Evolutionary conservation across 2,888 invertebrate species (phyloP).

Genomic region (Drosophila demipolita): DNA sequence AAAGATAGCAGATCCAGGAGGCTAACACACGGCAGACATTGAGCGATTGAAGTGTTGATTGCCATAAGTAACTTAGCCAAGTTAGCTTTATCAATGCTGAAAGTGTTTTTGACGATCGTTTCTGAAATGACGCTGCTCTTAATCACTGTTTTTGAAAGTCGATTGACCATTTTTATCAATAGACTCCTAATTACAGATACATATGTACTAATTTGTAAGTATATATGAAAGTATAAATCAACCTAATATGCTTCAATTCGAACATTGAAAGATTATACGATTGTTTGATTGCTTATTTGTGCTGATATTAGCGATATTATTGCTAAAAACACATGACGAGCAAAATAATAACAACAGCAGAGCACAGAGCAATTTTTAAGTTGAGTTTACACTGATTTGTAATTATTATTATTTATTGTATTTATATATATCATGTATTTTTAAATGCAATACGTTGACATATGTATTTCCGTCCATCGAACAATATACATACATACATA

Average conservation of each 20-base stretch:
- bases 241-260: not conserved
- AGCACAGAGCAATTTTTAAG: conserved; percentile 36
- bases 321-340: conserved; percentile 55
- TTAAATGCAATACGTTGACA: not conserved
- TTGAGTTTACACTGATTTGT: conserved; percentile 51
- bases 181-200: conserved; percentile 6
- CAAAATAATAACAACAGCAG: not conserved
- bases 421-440: not conserved
- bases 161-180: conserved; percentile 8
- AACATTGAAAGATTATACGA: conserved; percentile 1
- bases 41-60: conserved; percentile 37
- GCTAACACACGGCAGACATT: conserved; percentile 38
- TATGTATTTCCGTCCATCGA: not conserved
- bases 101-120: conserved; percentile 24
- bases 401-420: conserved; percentile 43
- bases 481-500: not conserved
- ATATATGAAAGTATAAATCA: not conserved
- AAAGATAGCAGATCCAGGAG: conserved; percentile 48
- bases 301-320: conserved; percentile 60
- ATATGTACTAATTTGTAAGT: not conserved
- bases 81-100: conserved; percentile 51
- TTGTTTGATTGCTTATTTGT: conserved; percentile 31
- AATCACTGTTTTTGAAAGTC: conserved; percentile 27
- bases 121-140: conserved; percentile 8
- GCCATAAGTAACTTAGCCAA: conserved; percentile 3